Percentiles rank a stretch among this genome's conserved stretches.
phyloP scores from a whole-genome alignment of 1,140 invertebrate species.

The Elymnias hypermnestra region DNA sequence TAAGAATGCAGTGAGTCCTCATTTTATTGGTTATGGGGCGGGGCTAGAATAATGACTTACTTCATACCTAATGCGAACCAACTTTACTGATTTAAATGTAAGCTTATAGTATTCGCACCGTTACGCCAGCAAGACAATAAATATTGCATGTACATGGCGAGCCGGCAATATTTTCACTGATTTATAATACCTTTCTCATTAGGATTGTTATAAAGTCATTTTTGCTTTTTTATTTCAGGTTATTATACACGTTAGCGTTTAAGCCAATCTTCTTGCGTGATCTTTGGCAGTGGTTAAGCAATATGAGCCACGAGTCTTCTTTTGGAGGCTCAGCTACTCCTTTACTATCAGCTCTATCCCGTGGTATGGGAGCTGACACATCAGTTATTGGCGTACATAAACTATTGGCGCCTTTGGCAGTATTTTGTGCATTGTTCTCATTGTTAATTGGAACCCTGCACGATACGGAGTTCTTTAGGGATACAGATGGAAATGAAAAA shows the following conservation, averaged over 20 bases:
- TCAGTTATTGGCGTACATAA: slow-evolving; percentile 80
- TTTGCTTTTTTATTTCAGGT: slow-evolving; percentile 78
- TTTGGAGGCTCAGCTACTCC: slow-evolving; percentile 81
- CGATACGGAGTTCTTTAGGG: slow-evolving; percentile 88
- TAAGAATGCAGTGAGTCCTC: too few species aligned
- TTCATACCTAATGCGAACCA: too few species aligned
- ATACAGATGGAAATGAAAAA: slow-evolving; percentile 56
- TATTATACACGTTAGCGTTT: slow-evolving; percentile 91
- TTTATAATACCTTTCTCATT: too few species aligned
- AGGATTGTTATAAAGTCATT: too few species aligned
- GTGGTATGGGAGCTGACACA: slow-evolving; percentile 78
- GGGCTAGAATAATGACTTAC: too few species aligned
- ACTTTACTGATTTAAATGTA: too few species aligned
- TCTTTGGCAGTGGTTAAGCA: slow-evolving; percentile 83
- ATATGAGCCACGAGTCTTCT: slow-evolving; percentile 74
- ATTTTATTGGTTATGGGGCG: too few species aligned
- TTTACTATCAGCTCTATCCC: slow-evolving; percentile 83
- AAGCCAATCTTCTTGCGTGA: slow-evolving; percentile 88
- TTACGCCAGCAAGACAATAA: too few species aligned
- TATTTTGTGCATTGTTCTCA: slow-evolving; percentile 91
- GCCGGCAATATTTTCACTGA: too few species aligned
- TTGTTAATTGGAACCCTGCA: slow-evolving; percentile 90
- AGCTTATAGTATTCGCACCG: too few species aligned
- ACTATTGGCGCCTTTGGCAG: slow-evolving; percentile 89
- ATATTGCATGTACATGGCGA: too few species aligned